Conservation (phyloP, 1,140 invertebrate genomes). For the Elysia chlorotica region DNA sequence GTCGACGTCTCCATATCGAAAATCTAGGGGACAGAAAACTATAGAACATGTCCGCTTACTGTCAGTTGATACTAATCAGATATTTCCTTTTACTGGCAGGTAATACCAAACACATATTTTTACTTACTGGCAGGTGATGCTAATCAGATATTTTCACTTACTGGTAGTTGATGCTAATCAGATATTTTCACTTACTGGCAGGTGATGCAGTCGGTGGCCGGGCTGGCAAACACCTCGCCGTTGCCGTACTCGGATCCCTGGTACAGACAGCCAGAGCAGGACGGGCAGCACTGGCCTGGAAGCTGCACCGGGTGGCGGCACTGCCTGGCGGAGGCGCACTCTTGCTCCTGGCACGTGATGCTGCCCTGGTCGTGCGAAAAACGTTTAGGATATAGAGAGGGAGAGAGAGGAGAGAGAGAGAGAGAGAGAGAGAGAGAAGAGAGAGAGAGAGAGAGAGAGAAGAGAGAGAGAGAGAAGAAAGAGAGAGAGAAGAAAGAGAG, state of each 20-base stretch:
- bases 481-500: too few relatives aligned
- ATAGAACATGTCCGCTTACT: neutral
- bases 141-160: neutral
- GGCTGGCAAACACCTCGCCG: constrained; percentile 21
- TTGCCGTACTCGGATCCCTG: constrained; percentile 24
- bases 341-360: constrained; percentile 18
- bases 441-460: too few relatives aligned
- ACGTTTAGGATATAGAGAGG: too few relatives aligned
- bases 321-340: constrained; percentile 14
- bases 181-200: constrained; percentile 23
- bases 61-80: neutral
- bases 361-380: constrained; percentile 28
- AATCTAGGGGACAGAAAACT: too few relatives aligned
- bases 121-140: too few relatives aligned
- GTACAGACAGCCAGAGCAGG: constrained; percentile 40
- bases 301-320: constrained; percentile 34
- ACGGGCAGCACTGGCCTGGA: constrained; percentile 41
- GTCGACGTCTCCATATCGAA: too few relatives aligned
- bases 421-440: too few relatives aligned
- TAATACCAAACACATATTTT: too few relatives aligned
- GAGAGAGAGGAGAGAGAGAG: too few relatives aligned
- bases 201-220: constrained; percentile 18
- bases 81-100: constrained; percentile 21
- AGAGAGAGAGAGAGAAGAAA: too few relatives aligned
- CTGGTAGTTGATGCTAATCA: neutral